Conservation (phyloP, 2,888 invertebrate genomes). For the Ochropleura plecta region DNA sequence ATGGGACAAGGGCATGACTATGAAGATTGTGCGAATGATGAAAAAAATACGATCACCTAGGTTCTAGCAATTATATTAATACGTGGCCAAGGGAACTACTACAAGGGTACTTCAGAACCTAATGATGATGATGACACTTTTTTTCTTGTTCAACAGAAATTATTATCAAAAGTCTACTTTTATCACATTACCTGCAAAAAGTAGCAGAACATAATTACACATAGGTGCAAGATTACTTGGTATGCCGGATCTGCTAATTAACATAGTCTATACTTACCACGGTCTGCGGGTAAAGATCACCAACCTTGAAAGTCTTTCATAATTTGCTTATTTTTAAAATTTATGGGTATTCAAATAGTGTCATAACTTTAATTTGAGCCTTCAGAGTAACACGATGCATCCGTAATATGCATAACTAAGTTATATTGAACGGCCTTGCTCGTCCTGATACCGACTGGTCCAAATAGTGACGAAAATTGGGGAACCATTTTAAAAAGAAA, state of each 20-base stretch:
- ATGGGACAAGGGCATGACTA: too few relatives aligned
- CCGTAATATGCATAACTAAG: neutral
- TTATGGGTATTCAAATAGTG: neutral
- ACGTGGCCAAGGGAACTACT: constrained; percentile 3
- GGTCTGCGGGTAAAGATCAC: neutral
- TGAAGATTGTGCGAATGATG: neutral
- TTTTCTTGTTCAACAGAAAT: constrained; percentile 14
- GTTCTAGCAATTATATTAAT: constrained; percentile 7
- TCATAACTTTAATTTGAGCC: constrained; percentile 5
- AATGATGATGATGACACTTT: constrained; percentile 1
- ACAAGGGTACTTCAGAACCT: neutral
- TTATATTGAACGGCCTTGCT: neutral
- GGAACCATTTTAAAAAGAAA: neutral
- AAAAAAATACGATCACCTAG: neutral
- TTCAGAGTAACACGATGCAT: neutral
- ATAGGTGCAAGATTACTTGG: constrained; percentile 1
- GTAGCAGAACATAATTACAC: neutral
- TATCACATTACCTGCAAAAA: constrained; percentile 5
- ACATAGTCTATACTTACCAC: neutral
- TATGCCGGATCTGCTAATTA: neutral
- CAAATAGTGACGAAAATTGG: neutral
- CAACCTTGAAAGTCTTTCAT: neutral
- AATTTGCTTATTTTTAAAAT: neutral
- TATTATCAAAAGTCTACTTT: constrained; percentile 3
- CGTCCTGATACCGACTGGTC: neutral